Base-by-base conservation (phyloP, 2,113 vertebrate genomes). In the Hyaena hyaena region DNA sequence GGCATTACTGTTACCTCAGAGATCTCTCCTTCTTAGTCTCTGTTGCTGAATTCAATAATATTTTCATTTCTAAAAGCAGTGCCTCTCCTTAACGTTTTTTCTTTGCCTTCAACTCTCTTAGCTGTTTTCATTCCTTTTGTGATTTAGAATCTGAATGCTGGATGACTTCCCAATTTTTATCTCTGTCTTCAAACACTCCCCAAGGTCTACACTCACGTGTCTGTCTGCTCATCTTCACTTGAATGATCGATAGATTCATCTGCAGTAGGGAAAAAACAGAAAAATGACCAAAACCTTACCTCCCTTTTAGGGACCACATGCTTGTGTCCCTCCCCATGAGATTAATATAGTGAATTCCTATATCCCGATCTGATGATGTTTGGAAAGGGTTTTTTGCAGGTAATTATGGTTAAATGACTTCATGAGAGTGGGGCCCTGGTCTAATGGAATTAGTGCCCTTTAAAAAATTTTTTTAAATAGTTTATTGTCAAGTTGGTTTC, bases 241-340 rank as follows among this genome's bases (percentile, higher is more conserved):
- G 79, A 84, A 33, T 95, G 14, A 43, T 9, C 33, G 61, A 58
- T 33, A 69, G 28, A 74, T 17, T 63, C 35, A 39, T n/a, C 28
- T 95, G 24, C 3, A 71, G 63, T 84, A 77, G 90, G 91, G 50
- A 79, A 91, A 94, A 94, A 95, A 8, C 12, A 93, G 61, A 53
- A 89, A 81, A 82, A 80, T 66, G 23, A 11, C 50, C 77, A 9
- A 85, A 93, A 65, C 17, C 4, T 3, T 71, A 79, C 17, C 12
- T 85, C 45, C 26, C 6, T 65, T 4, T 48, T 86, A 74, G 28
- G 31, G 5, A 63, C 7, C 48, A 45, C 35, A 89, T 73, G 15
- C 10, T 66, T 94, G 26, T 68, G 7, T 87, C 0, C 24, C 4
- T 31, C 9, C 5, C 16, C 23, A 12, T 9, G 4, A 82, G 50